phyloP scores from a whole-genome alignment of 2,888 invertebrate genomes.

The Clunio marinus region DNA sequence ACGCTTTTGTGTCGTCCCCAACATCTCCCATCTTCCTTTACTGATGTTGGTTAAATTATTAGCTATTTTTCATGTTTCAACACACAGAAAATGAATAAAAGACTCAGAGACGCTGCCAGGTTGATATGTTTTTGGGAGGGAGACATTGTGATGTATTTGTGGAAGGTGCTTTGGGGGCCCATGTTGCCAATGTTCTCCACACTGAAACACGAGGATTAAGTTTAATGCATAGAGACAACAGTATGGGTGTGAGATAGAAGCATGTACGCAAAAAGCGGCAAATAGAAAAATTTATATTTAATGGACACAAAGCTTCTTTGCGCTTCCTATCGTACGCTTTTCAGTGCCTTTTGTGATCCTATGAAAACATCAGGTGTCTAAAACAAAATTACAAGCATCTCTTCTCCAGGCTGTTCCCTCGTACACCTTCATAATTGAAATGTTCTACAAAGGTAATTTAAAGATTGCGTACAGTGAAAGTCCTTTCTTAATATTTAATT shows the following conservation, averaged over 20 bases:
- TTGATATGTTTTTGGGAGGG: slow-evolving; percentile 9
- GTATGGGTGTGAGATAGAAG: neutral
- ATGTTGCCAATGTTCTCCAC: too few relatives aligned
- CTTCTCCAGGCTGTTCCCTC: neutral
- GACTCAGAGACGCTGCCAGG: slow-evolving; percentile 14
- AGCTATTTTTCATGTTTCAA: slow-evolving; percentile 36
- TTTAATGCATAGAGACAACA: slow-evolving; percentile 36
- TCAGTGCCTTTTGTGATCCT: slow-evolving; percentile 17
- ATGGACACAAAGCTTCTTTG: slow-evolving; percentile 32
- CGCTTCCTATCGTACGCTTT: neutral
- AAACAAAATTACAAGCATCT: slow-evolving; percentile 12
- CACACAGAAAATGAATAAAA: neutral
- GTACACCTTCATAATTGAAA: slow-evolving; percentile 34
- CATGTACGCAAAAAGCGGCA: slow-evolving; percentile 21
- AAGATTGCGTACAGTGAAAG: too few relatives aligned
- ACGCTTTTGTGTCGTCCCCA: slow-evolving; percentile 14
- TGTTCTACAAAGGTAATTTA: slow-evolving; percentile 19
- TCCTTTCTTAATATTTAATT: too few relatives aligned
- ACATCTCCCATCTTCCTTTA: neutral
- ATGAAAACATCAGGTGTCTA: slow-evolving; percentile 37
- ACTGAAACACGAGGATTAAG: slow-evolving; percentile 24
- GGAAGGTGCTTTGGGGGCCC: neutral
- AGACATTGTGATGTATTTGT: neutral
- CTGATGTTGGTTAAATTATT: slow-evolving; percentile 32
- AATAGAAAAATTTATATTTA: slow-evolving; percentile 35